phyloP scores from a whole-genome alignment of 2,797 vertebrate species.

The Botia kubotai region DNA sequence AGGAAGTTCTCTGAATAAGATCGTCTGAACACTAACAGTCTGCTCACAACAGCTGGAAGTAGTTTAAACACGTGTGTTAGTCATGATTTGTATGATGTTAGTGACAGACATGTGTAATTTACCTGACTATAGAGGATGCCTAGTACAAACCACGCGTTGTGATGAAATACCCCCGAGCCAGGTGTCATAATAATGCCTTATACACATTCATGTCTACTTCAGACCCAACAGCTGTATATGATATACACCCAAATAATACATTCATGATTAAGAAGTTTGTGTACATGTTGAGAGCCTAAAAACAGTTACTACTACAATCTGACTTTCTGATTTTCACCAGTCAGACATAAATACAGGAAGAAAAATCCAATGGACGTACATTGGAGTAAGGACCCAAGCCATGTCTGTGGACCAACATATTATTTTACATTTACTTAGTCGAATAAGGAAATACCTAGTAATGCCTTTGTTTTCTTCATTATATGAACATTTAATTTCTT shows the following conservation, averaged over 20 bases:
- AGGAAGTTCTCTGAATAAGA: background rate
- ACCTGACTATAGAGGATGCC: constrained; percentile 34
- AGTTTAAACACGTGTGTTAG: constrained; percentile 36
- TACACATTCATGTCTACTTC: background rate
- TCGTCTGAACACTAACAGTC: constrained; percentile 17
- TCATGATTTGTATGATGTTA: constrained; percentile 32
- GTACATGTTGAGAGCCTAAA: background rate
- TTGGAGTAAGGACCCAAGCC: background rate
- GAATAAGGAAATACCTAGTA: background rate
- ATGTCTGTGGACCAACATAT: background rate
- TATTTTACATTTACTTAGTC: too few relatives aligned
- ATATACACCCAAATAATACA: constrained; percentile 10
- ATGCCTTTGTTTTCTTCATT: constrained; percentile 37
- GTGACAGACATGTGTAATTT: constrained; percentile 57
- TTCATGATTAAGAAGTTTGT: background rate
- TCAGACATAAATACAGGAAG: background rate
- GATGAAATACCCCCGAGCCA: constrained; percentile 1
- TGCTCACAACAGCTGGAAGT: constrained; percentile 43
- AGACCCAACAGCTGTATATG: background rate
- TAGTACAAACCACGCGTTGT: constrained; percentile 11
- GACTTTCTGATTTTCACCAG: background rate
- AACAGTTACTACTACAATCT: background rate
- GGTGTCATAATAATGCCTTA: constrained; percentile 22
- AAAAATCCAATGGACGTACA: background rate
- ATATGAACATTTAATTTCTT: constrained; percentile 41